Base-by-base conservation (phyloP, 2,797 vertebrate genomes). In the Gadopsis marmoratus region DNA sequence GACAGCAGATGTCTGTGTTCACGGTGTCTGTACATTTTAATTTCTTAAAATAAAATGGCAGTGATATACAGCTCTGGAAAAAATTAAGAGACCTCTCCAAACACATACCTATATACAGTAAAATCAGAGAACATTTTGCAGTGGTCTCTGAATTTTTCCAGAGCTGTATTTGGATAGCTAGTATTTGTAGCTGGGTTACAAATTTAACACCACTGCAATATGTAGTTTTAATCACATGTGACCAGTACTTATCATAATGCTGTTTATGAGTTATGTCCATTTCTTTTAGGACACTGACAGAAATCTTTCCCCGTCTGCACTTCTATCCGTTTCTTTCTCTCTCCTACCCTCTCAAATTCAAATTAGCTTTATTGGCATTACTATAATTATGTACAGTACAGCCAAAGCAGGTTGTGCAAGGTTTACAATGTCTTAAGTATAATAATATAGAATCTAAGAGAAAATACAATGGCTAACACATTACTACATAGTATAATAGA, bases 31-130 rank as follows among this genome's bases (percentile, higher is more conserved):
- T 11, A 43, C 13, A 35, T 1, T 55, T 56, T 31, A 7, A n/a
- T 70, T 58, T 58, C 33, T 66, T 35, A 16, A 70, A 70, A 7
- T 59, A 5, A 47, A 47, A 45, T 33, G n/a, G 6, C 31, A 53
- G 17, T 7, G 37, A 63, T 55, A 35, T n/a, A n/a, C n/a, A n/a
- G n/a, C n/a, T n/a, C n/a, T n/a, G n/a, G n/a, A n/a, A n/a, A n/a
- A n/a, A n/a, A n/a, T n/a, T n/a, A n/a, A n/a, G n/a, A n/a, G n/a
- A n/a, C n/a, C n/a, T n/a, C n/a, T n/a, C n/a, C n/a, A n/a, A n/a
- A n/a, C n/a, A n/a, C n/a, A n/a, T n/a, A n/a, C n/a, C n/a, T n/a
- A n/a, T n/a, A n/a, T n/a, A n/a, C n/a, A n/a, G n/a, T n/a, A n/a
- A n/a, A n/a, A n/a, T n/a, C n/a, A n/a, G n/a, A n/a, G n/a, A n/a